Evolutionary conservation across 2,888 invertebrate species (phyloP).

Genomic region (Drosophila affinis): DNA sequence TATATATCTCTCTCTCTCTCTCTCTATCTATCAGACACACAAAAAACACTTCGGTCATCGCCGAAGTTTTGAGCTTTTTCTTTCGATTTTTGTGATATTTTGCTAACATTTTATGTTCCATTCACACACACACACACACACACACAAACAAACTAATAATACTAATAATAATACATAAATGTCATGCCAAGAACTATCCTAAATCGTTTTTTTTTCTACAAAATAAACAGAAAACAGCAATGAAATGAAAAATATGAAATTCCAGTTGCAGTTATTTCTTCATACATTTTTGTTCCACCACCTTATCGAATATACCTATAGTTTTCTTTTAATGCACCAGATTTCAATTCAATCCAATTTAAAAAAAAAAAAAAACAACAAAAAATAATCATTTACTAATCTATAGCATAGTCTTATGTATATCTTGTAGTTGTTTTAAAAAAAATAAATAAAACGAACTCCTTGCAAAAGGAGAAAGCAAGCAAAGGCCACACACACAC

Average conservation of each 20-base stretch:
- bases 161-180: slow-evolving; percentile 6
- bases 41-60: not conserved
- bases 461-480: slow-evolving; percentile 3
- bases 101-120: slow-evolving; percentile 63
- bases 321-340: slow-evolving; percentile 35
- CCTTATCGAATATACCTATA: slow-evolving; percentile 15
- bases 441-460: slow-evolving; percentile 11
- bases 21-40: slow-evolving; percentile 7
- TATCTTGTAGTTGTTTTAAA: slow-evolving; percentile 67
- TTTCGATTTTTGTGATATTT: slow-evolving; percentile 72
- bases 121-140: slow-evolving; percentile 9
- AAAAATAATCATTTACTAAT: slow-evolving; percentile 31
- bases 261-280: not conserved
- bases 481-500: slow-evolving; percentile 6
- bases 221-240: not conserved
- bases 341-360: slow-evolving; percentile 8
- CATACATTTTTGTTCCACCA: slow-evolving; percentile 7
- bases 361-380: not conserved
- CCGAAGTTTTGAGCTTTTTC: slow-evolving; percentile 21
- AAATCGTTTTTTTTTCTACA: slow-evolving; percentile 18
- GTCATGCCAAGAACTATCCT: slow-evolving; percentile 13
- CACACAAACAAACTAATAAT: not conserved
- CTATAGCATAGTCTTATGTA: slow-evolving; percentile 52
- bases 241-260: not conserved
- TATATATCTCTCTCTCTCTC: slow-evolving; percentile 14